Evolutionary conservation across 2,888 invertebrate genomes (phyloP), one percentile per base, ranked within the genome.

Genomic region (Andricus quercusramuli): DNA sequence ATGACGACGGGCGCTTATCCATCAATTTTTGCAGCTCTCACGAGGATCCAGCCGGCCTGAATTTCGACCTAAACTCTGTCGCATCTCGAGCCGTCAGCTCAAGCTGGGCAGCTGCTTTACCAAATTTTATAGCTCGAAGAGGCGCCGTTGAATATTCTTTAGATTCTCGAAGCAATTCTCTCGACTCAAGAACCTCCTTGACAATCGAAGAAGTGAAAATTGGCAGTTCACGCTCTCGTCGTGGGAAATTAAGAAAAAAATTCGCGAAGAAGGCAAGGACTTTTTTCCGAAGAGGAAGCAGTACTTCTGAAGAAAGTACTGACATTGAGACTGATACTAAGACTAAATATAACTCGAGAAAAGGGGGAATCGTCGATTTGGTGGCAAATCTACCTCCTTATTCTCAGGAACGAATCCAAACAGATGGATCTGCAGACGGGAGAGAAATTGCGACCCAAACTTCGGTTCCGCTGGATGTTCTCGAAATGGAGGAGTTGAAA

Each of bases 101-200:
- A 0, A 97, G 97, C 0, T 98, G 98, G 97, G 97, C 97, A 64
- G 97, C 97, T 78, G 97, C 97, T 84, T 93, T 99, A 83, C 98
- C 98, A 0, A 96, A 97, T 85, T 95, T 98, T 89, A 96, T 98
- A 1, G 95, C 96, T 9, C 94, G 98, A 3, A 94, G 98, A 87
- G 97, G 97, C 87, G 98, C n/a, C n/a, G n/a, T n/a, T n/a, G n/a
- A n/a, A n/a, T n/a, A n/a, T n/a, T n/a, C n/a, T n/a, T n/a, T n/a
- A n/a, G 97, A 97, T 91, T 97, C 97, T 0, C 94, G 98, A 13
- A 94, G 98, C 64, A 97, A 97, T 92, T 98, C 98, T 0, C 95
- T 97, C 25, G 98, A 98, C 90, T 98, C 98, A 78, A 97, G 97
- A 89, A 94, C 97, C 74, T 97, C 97, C 0, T 96, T 97, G 0